phyloP scores from a whole-genome alignment of 2,113 vertebrate species.

The Peromyscus leucopus region DNA sequence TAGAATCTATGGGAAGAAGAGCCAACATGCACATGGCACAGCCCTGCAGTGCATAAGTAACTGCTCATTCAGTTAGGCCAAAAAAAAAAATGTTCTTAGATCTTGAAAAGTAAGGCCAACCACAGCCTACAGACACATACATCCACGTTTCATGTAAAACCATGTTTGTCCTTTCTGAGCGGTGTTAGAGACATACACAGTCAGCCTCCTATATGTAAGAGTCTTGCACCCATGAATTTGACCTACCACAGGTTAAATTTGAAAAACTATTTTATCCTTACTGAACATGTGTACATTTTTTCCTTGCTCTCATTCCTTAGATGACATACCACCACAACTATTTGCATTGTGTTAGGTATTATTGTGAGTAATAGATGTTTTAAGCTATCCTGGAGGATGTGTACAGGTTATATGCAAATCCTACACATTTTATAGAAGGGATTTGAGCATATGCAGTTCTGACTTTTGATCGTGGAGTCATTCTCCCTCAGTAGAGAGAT shows the following conservation, averaged over 20 bases:
- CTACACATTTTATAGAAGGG: neutral
- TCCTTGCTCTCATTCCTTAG: neutral
- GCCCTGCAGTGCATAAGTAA: slow-evolving; percentile 36
- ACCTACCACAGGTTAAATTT: neutral
- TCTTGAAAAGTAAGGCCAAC: slow-evolving; percentile 21
- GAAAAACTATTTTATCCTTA: neutral
- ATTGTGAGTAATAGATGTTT: neutral
- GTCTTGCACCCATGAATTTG: neutral
- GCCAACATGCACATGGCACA: neutral
- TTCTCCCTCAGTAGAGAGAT: neutral
- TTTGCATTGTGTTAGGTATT: neutral
- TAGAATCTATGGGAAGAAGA: neutral
- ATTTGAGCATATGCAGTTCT: neutral
- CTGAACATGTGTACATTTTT: neutral
- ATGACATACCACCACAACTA: neutral
- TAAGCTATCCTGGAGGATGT: neutral
- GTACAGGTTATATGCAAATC: neutral
- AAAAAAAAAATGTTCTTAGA: slow-evolving; percentile 10
- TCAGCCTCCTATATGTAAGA: neutral
- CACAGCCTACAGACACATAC: neutral
- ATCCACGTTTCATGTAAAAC: neutral
- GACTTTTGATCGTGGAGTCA: neutral
- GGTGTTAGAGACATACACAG: neutral
- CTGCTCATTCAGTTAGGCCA: neutral
- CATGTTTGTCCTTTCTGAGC: neutral